Evolutionary conservation across 1,140 invertebrate genomes (phyloP), one percentile per base, ranked within the genome.

Genomic region (Drosophila lacertosa): DNA sequence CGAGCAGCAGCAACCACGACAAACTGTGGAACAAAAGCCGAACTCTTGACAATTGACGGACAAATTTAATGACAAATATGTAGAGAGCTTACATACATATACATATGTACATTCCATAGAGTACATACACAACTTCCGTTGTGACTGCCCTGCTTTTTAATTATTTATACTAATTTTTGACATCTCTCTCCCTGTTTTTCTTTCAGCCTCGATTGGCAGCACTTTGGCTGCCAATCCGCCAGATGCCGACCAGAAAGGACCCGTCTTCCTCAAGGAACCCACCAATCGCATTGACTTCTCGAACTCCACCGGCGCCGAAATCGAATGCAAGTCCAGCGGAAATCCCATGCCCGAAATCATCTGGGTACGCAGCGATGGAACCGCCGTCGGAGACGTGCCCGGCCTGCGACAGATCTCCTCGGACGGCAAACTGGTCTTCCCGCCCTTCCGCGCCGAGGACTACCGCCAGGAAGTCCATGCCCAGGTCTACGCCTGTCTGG

Each of bases 391-490:
- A 44, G 96, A 97, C 89, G 96, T 98, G 51, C 96, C 97, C 74
- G 97, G 97, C 79, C 92, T 98, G 32, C 93, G 96, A 93, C 95
- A 97, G 93, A 96, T 97, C 68, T 92, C 97, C 72, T 94, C 96
- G 16, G 97, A 99, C 92, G 97, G 98, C 84, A 98, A 98, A 84
- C 93, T 99, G 67, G 96, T 98, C 29, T 98, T 99, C 90, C 97
- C 97, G 44, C 97, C 97, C 7, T 99, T 98, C 94, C 94, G 97
- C 48, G 97, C 96, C 32, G 96, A 97, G 91, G 96, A 97, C 91
- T 98, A 98, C 90, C 94, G 96, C 39, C 96, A 98, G 91, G 96
- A 98, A 91, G 96, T 98, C 32, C 98, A 99, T 89, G 97, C 97
- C 74, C 96, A 97, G 92, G 95, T 97, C 45, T 99, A 98, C 92